Percentiles rank a stretch among this genome's conserved stretches.
Conservation (phyloP, 23 tunicate species). For the Diplosoma virens region DNA sequence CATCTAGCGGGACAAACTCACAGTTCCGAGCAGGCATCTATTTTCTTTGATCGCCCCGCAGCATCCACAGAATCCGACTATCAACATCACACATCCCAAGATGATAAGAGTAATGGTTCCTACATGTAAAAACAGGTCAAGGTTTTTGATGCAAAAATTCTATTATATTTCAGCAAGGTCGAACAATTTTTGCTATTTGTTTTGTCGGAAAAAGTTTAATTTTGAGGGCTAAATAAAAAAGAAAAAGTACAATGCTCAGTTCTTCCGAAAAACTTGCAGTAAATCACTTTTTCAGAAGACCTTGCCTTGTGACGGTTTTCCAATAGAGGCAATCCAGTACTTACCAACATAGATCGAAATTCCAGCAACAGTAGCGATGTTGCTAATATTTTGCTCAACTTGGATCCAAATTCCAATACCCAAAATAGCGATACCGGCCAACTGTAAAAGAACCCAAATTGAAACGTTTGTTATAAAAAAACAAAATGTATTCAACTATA, state of each 20-base stretch:
- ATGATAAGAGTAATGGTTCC: slow-evolving; percentile 37
- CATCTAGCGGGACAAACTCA: slow-evolving; percentile 21
- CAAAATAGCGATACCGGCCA: slow-evolving; percentile 66
- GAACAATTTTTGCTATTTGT: too few species aligned
- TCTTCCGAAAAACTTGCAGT: too few species aligned
- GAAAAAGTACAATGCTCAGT: too few species aligned
- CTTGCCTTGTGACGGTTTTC: too few species aligned
- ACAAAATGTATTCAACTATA: not conserved
- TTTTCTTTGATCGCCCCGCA: slow-evolving; percentile 89
- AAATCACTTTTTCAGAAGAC: too few species aligned
- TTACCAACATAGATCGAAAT: slow-evolving; percentile 21
- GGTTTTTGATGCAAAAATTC: too few species aligned
- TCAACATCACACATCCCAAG: slow-evolving; percentile 55
- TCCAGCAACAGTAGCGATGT: slow-evolving; percentile 53
- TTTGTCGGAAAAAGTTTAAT: too few species aligned
- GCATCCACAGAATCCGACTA: slow-evolving; percentile 80
- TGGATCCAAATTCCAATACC: slow-evolving; percentile 66
- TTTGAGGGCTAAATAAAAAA: too few species aligned
- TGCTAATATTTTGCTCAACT: slow-evolving; percentile 37
- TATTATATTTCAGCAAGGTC: too few species aligned
- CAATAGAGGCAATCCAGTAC: too few species aligned
- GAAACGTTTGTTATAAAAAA: too few species aligned
- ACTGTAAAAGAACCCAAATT: slow-evolving; percentile 25
- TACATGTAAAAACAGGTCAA: not conserved
- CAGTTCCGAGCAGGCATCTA: slow-evolving; percentile 74